A percentile compares a stretch with the other conserved stretches of the same genome.
Conservation (phyloP, 1,140 invertebrate genomes). For the Maconellicoccus hirsutus region DNA sequence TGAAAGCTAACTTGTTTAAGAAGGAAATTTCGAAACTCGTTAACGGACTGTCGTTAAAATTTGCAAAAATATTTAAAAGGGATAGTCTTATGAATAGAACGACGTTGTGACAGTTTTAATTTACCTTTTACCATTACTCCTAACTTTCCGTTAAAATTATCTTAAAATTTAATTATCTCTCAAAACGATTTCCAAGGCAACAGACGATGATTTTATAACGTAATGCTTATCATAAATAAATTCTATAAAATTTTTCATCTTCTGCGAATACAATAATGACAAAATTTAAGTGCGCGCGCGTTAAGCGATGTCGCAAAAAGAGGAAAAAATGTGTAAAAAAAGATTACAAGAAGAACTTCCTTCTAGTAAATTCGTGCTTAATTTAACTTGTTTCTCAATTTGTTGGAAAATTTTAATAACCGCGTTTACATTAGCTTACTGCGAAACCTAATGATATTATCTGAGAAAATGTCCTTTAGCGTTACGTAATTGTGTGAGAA, state of each 20-base stretch:
- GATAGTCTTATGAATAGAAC: not conserved
- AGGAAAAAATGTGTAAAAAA: not conserved
- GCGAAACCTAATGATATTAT: too few relatives aligned
- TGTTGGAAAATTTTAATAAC: not conserved
- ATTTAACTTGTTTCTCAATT: slow-evolving; percentile 1
- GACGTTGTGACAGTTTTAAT: not conserved
- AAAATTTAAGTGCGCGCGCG: not conserved
- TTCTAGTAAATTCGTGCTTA: not conserved
- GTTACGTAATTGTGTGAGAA: too few relatives aligned
- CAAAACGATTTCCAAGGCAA: not conserved
- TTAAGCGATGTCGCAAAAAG: not conserved
- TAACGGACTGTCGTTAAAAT: not conserved
- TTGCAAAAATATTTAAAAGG: not conserved
- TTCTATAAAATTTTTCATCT: not conserved
- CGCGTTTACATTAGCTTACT: not conserved
- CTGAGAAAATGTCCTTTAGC: too few relatives aligned
- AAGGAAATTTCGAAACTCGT: not conserved
- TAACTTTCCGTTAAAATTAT: not conserved
- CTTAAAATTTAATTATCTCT: not conserved
- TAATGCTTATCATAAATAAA: not conserved
- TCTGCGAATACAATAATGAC: not conserved
- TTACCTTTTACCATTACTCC: not conserved
- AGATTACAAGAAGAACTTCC: not conserved
- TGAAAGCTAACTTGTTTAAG: too few relatives aligned
- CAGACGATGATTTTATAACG: too few relatives aligned